Base-by-base conservation (phyloP, 2,113 vertebrate species). In the Triplophysa tibetana region DNA sequence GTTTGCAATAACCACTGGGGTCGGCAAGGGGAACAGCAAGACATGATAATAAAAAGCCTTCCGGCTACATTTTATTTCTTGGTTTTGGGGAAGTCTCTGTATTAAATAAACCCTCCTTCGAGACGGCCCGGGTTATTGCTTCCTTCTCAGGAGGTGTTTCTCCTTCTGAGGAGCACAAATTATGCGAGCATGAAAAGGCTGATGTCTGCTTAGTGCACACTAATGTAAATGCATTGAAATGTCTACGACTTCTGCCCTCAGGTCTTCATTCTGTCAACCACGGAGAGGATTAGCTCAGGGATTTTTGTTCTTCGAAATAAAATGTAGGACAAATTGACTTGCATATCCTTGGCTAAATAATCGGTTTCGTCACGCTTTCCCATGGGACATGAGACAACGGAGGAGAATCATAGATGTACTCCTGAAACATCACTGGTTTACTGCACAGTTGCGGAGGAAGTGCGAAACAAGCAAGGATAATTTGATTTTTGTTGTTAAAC, bases 21-120 rank as follows among this genome's bases (percentile, higher is more conserved):
- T 73, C 63, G 26, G 10, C 67, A n/a, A 13, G 24, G 78, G 85
- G 79, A 84, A 60, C 56, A 65, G 45, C 17, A 81, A 85, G 60
- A 26, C 6, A 38, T 38, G 65, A 61, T 85, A 85, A 81, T 83
- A 88, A 78, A 82, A 54, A 58, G 78, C 78, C 81, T 63, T 77
- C 79, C 68, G 69, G 78, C 75, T 58, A 38, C 26, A 76, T 61
- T 85, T 89, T 79, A 79, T 85, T 87, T 84, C 81, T 81, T 82
- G 56, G 67, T 81, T 81, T 70, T 80, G 64, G 8, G 14, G 50
- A 82, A 67, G 79, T 61, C 67, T 64, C 87, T 66, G 81, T 84
- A 87, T 87, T 85, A 82, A 88, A 88, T 88, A 87, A 88, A 82
- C 68, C 41, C 77, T 76, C 87, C 86, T 54, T 33, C 24, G 86